Base-by-base conservation (phyloP, 2,888 invertebrate species). In the Liopterus haemorrhoidalis region DNA sequence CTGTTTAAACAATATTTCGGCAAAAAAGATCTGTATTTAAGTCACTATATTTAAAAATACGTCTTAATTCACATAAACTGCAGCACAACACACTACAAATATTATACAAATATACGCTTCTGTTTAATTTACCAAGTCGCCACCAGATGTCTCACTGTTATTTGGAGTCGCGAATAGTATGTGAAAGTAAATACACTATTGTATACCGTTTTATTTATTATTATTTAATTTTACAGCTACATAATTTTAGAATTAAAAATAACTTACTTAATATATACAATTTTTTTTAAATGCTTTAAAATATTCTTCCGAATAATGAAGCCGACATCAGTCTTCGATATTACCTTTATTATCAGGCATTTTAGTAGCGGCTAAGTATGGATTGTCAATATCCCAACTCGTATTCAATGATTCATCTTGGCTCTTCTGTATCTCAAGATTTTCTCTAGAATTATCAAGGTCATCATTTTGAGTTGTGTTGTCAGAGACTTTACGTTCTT, bases 381-480 rank as follows among this genome's bases (percentile, higher is more conserved):
- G 85, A 70, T 86, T 86, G 63, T 86, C 85, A 52, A 84, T 82
- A 9, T 76, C 78, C 12, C 68, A 67, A 58, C 64, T 73, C 62
- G 60, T 67, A 62, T 50, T 65, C 50, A 52, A 64, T 60, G 62
- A 71, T 62, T 59, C 72, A 60, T 64, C 57, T 51, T 50, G 56
- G 12, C 53, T 50, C n/a, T 54, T 53, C 22, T 64, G 64, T 2
- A 67, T 67, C 14, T 69, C 69, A 48, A 68, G 70, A 11, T 67
- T 66, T n/a, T 60, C 52, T 24, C 65, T 67, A 21, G 58, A 57
- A 22, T 53, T 55, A 21, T 63, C 64, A 41, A 61, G 61, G 45
- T 72, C 70, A 24, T 64, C 63, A 5, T 57, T 54, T 51, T 67
- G 66, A 2, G 57, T 58, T 14, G 66, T 65, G 41, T 62, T 60